These are phyloP conservation scores for Drosophila atripex DNA, from an alignment of 2,888 invertebrate genomes.

Conservation along the genomic window DNA sequence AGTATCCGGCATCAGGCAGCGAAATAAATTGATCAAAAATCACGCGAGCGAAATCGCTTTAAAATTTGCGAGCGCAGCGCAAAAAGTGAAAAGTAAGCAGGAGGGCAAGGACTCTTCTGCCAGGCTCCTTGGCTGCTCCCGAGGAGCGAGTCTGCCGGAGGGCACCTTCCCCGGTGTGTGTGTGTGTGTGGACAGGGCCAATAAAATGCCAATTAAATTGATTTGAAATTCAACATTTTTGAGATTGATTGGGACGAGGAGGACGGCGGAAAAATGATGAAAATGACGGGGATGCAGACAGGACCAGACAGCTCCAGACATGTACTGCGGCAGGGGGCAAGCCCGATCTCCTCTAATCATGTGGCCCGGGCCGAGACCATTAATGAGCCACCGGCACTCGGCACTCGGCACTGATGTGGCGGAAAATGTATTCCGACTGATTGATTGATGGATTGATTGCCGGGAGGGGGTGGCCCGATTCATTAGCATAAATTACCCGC, in stretches of 20 bases:
- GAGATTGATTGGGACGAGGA: conserved; percentile 11
- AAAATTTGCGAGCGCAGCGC: conserved; percentile 51
- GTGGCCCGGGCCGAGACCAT: conserved; percentile 15
- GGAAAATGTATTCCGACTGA: conserved; percentile 53
- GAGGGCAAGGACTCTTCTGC: neutral
- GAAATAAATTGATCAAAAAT: conserved; percentile 63
- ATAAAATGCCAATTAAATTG: conserved; percentile 66
- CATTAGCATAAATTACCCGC: conserved; percentile 70
- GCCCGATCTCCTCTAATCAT: conserved; percentile 1
- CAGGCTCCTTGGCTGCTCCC: neutral
- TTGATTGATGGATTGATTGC: conserved; percentile 63
- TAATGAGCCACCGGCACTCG: conserved; percentile 64
- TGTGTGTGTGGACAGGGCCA: conserved; percentile 21
- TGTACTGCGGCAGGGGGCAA: neutral
- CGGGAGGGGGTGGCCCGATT: conserved; percentile 43
- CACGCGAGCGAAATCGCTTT: conserved; percentile 59
- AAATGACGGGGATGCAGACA: neutral
- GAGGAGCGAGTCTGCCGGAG: neutral
- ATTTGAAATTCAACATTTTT: conserved; percentile 55
- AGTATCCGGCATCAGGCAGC: conserved; percentile 1
- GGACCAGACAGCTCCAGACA: neutral
- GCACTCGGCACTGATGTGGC: conserved; percentile 41
- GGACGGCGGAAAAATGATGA: neutral
- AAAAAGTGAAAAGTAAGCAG: neutral
- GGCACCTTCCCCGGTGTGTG: conserved; percentile 1